A percentile compares a stretch with the other conserved stretches of the same genome.
phyloP scores from a whole-genome alignment of 1,140 invertebrate genomes.

The Coelopa frigida region DNA sequence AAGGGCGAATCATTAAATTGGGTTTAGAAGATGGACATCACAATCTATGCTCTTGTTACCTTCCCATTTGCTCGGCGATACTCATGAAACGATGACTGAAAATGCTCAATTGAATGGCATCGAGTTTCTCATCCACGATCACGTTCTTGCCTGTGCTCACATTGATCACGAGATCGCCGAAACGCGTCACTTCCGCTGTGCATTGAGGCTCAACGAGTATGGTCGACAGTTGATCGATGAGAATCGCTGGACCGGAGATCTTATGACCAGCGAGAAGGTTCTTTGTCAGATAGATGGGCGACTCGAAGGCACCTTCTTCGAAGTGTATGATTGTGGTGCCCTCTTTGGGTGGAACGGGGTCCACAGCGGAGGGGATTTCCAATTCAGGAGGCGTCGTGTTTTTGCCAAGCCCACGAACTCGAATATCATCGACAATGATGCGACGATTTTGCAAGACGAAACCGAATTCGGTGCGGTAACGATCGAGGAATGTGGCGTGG shows the following conservation, averaged over 20 bases:
- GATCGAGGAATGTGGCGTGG: conserved; percentile 53
- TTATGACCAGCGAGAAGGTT: conserved; percentile 62
- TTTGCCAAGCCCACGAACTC: conserved; percentile 79
- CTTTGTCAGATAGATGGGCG: conserved; percentile 69
- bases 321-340: conserved; percentile 68
- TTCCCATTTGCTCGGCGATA: conserved; percentile 98
- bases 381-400: conserved; percentile 51
- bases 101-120: conserved; percentile 94
- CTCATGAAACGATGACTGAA: conserved; percentile 99
- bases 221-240: conserved; percentile 91
- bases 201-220: conserved; percentile 89
- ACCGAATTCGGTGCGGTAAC: conserved; percentile 92
- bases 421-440: conserved; percentile 88
- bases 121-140: conserved; percentile 61
- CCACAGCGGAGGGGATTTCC: conserved; percentile 45
- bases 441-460: conserved; percentile 76
- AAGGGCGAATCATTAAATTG: conserved; percentile 15
- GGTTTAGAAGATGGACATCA: no score
- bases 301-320: conserved; percentile 67
- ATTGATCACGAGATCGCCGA: conserved; percentile 72
- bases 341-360: conserved; percentile 47
- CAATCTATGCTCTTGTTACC: no score
- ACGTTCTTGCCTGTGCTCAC: conserved; percentile 54
- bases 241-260: conserved; percentile 82
- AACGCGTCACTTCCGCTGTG: conserved; percentile 57